These are phyloP conservation scores for Pristionchus exspectatus DNA, from an alignment of 2,888 invertebrate species.

Conservation along the genomic window DNA sequence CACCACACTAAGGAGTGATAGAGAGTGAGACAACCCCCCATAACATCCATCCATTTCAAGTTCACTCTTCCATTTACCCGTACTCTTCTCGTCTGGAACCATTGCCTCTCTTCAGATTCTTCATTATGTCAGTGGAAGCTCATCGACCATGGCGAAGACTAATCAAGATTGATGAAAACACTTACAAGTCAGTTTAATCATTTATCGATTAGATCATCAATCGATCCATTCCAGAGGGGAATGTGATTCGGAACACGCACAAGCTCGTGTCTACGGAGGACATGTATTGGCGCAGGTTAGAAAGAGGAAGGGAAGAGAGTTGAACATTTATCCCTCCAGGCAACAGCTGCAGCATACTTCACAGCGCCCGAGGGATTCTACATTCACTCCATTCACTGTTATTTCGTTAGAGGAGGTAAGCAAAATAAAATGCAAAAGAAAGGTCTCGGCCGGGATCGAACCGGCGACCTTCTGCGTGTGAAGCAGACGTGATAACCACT, in stretches of 20 bases:
- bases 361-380: conserved; percentile 72
- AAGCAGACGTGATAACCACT: conserved; percentile 66
- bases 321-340: conserved; percentile 58
- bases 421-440: background rate
- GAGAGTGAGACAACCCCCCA: conserved; percentile 1
- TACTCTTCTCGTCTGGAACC: background rate
- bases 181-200: conserved; percentile 64
- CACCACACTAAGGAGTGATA: conserved; percentile 19
- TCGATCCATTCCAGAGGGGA: conserved; percentile 63
- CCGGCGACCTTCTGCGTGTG: conserved; percentile 66
- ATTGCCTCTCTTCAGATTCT: background rate
- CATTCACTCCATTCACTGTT: conserved; percentile 72
- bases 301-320: background rate
- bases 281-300: conserved; percentile 60
- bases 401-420: conserved; percentile 71
- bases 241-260: conserved; percentile 68
- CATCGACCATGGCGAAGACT: conserved; percentile 62
- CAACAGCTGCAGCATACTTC: conserved; percentile 70
- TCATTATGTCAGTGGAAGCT: background rate
- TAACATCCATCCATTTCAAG: background rate
- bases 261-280: conserved; percentile 71
- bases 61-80: background rate
- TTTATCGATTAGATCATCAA: background rate
- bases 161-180: conserved; percentile 65
- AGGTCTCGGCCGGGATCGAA: conserved; percentile 61